A percentile compares a stretch with the other conserved stretches of the same genome.
These are phyloP conservation scores for Bryconaethiops microstoma DNA, from an alignment of 2,797 vertebrate species.

Conservation along the genomic window DNA sequence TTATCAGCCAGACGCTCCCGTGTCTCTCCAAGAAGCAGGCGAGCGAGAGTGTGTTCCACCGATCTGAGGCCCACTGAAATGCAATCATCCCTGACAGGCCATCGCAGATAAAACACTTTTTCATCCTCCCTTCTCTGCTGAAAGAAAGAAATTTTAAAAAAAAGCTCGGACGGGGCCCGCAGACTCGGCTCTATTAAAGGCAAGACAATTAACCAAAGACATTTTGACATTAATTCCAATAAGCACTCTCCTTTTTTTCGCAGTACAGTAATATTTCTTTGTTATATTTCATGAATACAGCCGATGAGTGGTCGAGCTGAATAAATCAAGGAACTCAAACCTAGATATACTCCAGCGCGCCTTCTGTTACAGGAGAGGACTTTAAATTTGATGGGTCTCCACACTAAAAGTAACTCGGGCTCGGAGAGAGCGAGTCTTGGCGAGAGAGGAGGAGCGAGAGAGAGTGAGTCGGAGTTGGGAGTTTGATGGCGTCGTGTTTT, in stretches of 20 bases:
- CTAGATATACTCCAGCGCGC: constrained; percentile 16
- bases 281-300: constrained; percentile 37
- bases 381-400: constrained; percentile 40
- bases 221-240: constrained; percentile 49
- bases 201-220: constrained; percentile 48
- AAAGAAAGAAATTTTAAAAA: neutral
- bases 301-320: constrained; percentile 24
- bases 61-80: constrained; percentile 43
- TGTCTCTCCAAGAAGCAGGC: constrained; percentile 12
- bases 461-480: constrained; percentile 19
- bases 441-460: neutral
- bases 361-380: constrained; percentile 22
- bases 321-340: constrained; percentile 40
- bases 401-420: constrained; percentile 46
- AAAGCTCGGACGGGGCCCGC: constrained; percentile 4
- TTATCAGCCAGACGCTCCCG: constrained; percentile 45
- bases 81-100: constrained; percentile 44
- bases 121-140: constrained; percentile 22
- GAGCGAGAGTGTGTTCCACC: constrained; percentile 20
- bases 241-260: constrained; percentile 29
- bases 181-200: constrained; percentile 34
- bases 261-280: constrained; percentile 37
- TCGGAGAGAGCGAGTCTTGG: constrained; percentile 7
- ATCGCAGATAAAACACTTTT: constrained; percentile 44
- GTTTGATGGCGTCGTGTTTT: constrained; percentile 28